phyloP scores from a whole-genome alignment of 2,797 vertebrate species.

The Pangasius sanitwongsei region DNA sequence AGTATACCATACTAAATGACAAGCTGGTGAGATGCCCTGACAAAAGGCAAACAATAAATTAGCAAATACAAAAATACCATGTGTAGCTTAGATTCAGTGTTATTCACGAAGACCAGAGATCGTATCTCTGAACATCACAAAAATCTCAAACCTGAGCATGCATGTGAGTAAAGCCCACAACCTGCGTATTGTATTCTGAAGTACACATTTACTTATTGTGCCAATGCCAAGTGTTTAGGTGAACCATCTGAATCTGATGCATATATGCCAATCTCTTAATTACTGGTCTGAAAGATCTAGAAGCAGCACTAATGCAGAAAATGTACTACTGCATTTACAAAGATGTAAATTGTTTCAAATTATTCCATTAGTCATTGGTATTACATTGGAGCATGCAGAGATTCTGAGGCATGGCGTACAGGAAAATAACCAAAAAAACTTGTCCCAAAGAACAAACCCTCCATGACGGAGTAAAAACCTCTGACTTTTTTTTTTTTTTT shows the following conservation, averaged over 20 bases:
- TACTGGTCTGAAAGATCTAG: constrained; percentile 9
- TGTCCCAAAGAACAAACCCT: constrained; percentile 9
- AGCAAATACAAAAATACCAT: background rate
- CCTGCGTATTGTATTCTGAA: background rate
- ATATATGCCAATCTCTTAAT: background rate
- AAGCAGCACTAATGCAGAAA: constrained; percentile 21
- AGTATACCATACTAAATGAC: background rate
- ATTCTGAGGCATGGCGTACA: background rate
- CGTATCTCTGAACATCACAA: background rate
- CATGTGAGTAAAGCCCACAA: constrained; percentile 19
- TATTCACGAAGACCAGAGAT: background rate
- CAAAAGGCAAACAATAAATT: background rate
- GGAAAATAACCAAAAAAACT: background rate
- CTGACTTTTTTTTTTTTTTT: background rate
- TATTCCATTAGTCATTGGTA: constrained; percentile 14
- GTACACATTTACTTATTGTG: background rate
- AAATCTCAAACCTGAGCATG: constrained; percentile 14
- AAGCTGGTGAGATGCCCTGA: constrained; percentile 2
- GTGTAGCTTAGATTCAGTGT: background rate
- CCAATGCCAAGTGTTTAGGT: background rate
- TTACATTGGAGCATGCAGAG: constrained; percentile 10
- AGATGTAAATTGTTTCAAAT: constrained; percentile 6
- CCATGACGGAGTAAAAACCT: background rate
- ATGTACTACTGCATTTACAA: background rate
- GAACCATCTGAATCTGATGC: background rate